Evolutionary conservation across 2,888 invertebrate genomes (phyloP).

Genomic region (Ormia ochracea): DNA sequence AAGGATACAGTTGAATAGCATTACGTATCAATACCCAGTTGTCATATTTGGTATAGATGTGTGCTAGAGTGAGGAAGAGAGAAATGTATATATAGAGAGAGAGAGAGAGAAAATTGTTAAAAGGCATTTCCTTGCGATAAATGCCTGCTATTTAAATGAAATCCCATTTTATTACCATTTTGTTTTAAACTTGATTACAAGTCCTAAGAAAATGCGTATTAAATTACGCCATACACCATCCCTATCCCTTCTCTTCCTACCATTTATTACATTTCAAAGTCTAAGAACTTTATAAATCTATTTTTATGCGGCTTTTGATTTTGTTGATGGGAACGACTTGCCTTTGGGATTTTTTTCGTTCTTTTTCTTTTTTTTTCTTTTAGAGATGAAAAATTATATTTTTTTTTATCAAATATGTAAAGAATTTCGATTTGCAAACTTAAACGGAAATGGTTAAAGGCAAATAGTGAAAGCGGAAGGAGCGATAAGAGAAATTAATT

Average conservation of each 20-base stretch:
- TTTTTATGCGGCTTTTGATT: too few relatives aligned
- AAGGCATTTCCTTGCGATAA: conserved; percentile 22
- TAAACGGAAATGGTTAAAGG: not conserved
- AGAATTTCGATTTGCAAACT: not conserved
- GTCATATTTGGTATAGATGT: conserved; percentile 3
- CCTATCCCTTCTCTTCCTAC: too few relatives aligned
- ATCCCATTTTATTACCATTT: not conserved
- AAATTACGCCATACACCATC: too few relatives aligned
- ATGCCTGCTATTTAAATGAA: conserved; percentile 41
- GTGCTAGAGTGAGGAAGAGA: not conserved
- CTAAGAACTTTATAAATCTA: too few relatives aligned
- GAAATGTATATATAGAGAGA: not conserved
- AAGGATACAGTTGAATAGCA: too few relatives aligned
- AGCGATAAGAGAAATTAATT: not conserved
- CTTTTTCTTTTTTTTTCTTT: not conserved
- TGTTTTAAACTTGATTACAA: not conserved
- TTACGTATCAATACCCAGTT: too few relatives aligned
- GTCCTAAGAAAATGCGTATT: not conserved
- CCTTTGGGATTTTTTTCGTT: not conserved
- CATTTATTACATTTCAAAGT: too few relatives aligned
- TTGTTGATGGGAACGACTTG: too few relatives aligned
- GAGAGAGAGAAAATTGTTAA: not conserved
- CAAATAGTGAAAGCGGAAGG: not conserved
- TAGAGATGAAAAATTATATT: conserved; percentile 28
- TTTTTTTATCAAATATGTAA: not conserved